Conservation (phyloP, 1,140 invertebrate genomes). For the Batillaria attramentaria region DNA sequence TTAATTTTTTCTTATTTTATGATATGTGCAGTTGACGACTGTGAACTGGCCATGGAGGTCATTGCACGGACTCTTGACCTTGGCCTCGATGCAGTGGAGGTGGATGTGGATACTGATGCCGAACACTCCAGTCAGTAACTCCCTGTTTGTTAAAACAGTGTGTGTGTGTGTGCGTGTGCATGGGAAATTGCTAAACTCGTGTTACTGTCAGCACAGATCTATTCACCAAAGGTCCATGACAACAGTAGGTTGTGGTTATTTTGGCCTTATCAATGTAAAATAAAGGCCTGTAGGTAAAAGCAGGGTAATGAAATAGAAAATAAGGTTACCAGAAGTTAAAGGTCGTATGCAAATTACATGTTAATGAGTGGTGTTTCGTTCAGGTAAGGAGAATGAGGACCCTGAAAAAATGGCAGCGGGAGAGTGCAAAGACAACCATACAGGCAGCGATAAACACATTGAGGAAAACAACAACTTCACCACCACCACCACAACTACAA, state of each 20-base stretch:
- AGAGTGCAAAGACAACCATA: conserved; percentile 15
- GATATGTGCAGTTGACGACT: conserved; percentile 19
- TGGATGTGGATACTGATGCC: conserved; percentile 50
- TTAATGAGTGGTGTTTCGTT: too few relatives aligned
- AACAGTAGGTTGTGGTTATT: too few relatives aligned
- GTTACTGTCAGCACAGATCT: too few relatives aligned
- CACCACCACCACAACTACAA: conserved; percentile 9
- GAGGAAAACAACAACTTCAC: conserved; percentile 28
- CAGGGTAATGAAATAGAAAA: too few relatives aligned
- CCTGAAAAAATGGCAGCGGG: conserved; percentile 46
- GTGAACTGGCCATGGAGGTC: conserved; percentile 33
- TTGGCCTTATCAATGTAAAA: too few relatives aligned
- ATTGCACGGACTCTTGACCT: conserved; percentile 49
- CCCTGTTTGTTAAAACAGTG: neutral
- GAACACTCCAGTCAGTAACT: conserved; percentile 47
- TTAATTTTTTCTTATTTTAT: neutral
- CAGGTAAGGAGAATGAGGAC: conserved; percentile 66
- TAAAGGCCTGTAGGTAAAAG: too few relatives aligned
- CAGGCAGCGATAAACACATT: neutral
- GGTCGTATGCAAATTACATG: too few relatives aligned
- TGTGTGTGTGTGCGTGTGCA: too few relatives aligned
- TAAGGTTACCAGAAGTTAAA: too few relatives aligned
- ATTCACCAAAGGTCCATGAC: neutral
- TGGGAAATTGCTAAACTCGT: too few relatives aligned
- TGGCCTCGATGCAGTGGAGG: conserved; percentile 26